Base-by-base conservation (phyloP, 2,888 invertebrate genomes). In the Xanthostigma xanthostigma region DNA sequence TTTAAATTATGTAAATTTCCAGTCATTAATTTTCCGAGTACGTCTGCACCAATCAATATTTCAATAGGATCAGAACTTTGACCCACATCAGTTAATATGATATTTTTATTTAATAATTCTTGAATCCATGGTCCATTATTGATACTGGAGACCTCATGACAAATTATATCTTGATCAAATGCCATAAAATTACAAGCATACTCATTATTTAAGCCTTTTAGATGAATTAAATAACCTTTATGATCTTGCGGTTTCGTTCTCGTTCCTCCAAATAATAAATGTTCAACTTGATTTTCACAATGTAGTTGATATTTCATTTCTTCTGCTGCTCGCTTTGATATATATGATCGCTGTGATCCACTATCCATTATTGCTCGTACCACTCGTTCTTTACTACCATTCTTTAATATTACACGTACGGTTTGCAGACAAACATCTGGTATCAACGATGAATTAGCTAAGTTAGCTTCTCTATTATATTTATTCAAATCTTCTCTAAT, bases 11-110 rank as follows among this genome's bases (percentile, higher is more conserved):
- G 12, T 9, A n/a, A 10, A 4, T 51, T 49, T 9, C 53, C 53
- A 8, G 54, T 55, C 8, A 51, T 45, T 13, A 55, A 33, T 27
- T 48, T 55, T 10, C 48, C 49, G n/a, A 49, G 49, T 13, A 53
- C 43, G 44, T 50, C 52, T 13, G 52, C 46, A 13, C 53, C 51
- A 33, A 49, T 49, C 36, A 54, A 45, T 27, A 54, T n/a, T n/a
- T n/a, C n/a, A n/a, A n/a, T n/a, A n/a, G n/a, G n/a, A n/a, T n/a
- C n/a, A n/a, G n/a, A n/a, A n/a, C n/a, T n/a, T n/a, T n/a, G n/a
- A n/a, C n/a, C n/a, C n/a, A n/a, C n/a, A n/a, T n/a, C n/a, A n/a
- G n/a, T n/a, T n/a, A n/a, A n/a, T n/a, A n/a, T n/a, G n/a, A n/a
- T n/a, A 41, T 27, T 14, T 41, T 35, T 8, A 1, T n/a, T 13